Evolutionary conservation across 2,797 vertebrate genomes (phyloP).

Genomic region (Premnoplex brunnescens): DNA sequence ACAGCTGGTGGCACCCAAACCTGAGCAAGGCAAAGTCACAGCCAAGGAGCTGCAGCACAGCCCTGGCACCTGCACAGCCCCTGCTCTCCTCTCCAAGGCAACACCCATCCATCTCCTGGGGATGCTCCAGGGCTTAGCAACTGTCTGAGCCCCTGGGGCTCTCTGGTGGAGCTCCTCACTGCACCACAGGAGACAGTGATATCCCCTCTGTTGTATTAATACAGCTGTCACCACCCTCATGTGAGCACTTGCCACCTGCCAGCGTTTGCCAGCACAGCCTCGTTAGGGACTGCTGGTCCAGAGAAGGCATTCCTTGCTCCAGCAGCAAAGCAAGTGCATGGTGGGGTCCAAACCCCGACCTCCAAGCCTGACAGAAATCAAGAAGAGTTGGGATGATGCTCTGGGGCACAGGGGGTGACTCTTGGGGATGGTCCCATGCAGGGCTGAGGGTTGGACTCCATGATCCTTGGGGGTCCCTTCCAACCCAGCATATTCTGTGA

Average conservation of each 20-base stretch:
- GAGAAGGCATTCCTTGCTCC: not conserved
- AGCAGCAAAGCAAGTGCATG: not conserved
- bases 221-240: not conserved
- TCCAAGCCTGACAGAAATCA: too few relatives aligned
- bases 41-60: not conserved
- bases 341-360: accelerated
- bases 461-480: too few relatives aligned
- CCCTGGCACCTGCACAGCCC: not conserved
- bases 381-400: too few relatives aligned
- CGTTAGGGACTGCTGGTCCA: accelerated
- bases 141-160: not conserved
- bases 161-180: accelerated
- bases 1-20: not conserved
- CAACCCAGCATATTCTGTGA: too few relatives aligned
- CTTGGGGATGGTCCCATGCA: too few relatives aligned
- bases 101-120: not conserved
- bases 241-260: not conserved
- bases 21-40: not conserved
- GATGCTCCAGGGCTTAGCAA: not conserved
- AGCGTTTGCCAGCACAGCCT: not conserved
- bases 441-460: too few relatives aligned
- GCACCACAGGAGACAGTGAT: accelerated
- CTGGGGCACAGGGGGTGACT: too few relatives aligned
- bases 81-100: not conserved
- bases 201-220: not conserved